Evolutionary conservation across 37 sponge, comb jelly and placozoan genomes (phyloP), one percentile per base, ranked within the genome.

Genomic region (Corticium candelabrum): DNA sequence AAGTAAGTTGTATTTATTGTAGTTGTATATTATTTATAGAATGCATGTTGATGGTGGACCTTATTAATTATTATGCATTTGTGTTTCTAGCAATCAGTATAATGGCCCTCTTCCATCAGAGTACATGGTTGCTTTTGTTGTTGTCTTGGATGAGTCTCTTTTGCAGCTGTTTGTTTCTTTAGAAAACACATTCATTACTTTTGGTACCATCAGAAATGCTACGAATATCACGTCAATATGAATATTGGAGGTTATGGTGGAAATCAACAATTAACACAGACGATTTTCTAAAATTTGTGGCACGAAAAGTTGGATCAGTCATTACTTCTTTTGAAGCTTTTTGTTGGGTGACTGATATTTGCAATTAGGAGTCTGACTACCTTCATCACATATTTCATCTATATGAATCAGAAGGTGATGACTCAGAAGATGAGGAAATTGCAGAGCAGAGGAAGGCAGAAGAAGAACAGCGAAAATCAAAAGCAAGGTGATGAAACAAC

Each of bases 401-500:
- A 38, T 96, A 92, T 68, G 86, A 96, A 78, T 96, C 96, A 30
- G 89, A 90, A 37, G 87, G 87, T 1, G 84, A 84, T 62, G 86
- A 86, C 41, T 84, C 86, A 30, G 90, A 86, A 68, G 89, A 83
- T 37, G 96, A 96, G 73, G 77, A 84, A 39, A 76, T 74, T 68
- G 86, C 86, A 76, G 82, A 32, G 36, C 83, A 78, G 74, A 81
- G 70, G 79, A 85, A 81, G 76, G 83, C 80, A 39, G 38, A 41
- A 21, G 40, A 40, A 38, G 78, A 57, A 29, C 83, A 79, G 35
- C 35, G 71, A 21, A 90, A 83, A 68, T 78, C 84, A 43, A 82
- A 74, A 85, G 78, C 76, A 78, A 80, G 38, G 56, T 76, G 31
- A 15, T 72, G 39, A 72, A 70, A 40, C 27, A 1, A 15, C 43